Evolutionary conservation across 1,140 invertebrate species (phyloP).

Genomic region (Wiebesia pumilae): DNA sequence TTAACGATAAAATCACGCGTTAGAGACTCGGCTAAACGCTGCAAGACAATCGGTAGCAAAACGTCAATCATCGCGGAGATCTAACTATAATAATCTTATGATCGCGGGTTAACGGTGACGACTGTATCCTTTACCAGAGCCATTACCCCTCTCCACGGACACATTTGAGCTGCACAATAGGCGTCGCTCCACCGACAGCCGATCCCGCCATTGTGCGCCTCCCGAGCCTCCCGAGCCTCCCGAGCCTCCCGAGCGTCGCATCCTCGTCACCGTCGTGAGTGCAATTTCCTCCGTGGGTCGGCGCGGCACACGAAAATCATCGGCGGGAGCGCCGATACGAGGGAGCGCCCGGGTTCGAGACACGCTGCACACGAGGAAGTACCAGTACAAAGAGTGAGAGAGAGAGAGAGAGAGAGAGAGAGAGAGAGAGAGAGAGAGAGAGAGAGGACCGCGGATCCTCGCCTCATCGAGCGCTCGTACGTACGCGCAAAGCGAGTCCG

Average conservation of each 20-base stretch:
- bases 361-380: neutral
- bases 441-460: neutral
- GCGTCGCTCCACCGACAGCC: neutral
- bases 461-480: constrained; percentile 11
- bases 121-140: neutral
- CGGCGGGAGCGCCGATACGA: neutral
- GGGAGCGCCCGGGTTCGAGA: neutral
- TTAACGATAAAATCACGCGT: neutral
- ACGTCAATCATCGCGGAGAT: neutral
- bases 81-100: neutral
- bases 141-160: neutral
- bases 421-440: neutral
- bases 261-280: constrained; percentile 22
- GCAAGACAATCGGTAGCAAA: neutral
- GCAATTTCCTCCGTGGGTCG: neutral
- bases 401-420: neutral
- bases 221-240: too few relatives aligned
- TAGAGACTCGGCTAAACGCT: neutral
- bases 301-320: constrained; percentile 6
- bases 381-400: neutral
- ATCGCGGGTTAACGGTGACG: neutral
- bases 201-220: neutral
- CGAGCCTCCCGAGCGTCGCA: too few relatives aligned
- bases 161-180: neutral
- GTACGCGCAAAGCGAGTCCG: neutral